phyloP scores from a whole-genome alignment of 2,888 invertebrate species.

The Diadromus collaris region DNA sequence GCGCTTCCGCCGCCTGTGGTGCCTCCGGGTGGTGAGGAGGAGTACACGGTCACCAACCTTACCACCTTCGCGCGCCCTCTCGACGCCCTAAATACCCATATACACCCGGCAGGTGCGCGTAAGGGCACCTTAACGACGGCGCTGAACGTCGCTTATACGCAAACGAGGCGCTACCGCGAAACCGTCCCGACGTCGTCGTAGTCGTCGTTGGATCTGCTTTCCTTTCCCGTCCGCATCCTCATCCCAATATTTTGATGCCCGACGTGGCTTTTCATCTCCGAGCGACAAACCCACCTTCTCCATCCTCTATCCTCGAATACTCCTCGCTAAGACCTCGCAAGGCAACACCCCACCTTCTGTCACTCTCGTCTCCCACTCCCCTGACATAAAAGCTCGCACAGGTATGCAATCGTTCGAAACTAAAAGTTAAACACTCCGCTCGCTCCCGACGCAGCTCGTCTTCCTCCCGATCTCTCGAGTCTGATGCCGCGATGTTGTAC shows the following conservation, averaged over 20 bases:
- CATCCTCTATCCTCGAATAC: background rate
- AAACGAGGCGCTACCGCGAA: constrained; percentile 65
- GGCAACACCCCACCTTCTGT: background rate
- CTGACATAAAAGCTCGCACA: background rate
- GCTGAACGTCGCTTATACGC: constrained; percentile 62
- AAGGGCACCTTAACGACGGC: constrained; percentile 55
- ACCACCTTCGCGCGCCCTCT: constrained; percentile 32
- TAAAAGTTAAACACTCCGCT: constrained; percentile 36
- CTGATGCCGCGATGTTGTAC: constrained; percentile 45
- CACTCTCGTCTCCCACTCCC: background rate
- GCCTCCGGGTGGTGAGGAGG: background rate
- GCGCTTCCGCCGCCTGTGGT: constrained; percentile 33
- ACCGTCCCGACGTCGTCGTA: constrained; percentile 36
- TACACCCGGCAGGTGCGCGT: constrained; percentile 55
- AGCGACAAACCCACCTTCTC: constrained; percentile 4
- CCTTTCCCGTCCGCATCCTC: constrained; percentile 16
- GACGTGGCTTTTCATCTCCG: background rate
- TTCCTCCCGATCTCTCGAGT: constrained; percentile 3
- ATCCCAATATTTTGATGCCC: constrained; percentile 21
- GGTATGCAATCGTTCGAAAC: constrained; percentile 15
- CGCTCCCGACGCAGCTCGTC: constrained; percentile 2
- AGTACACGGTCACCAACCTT: constrained; percentile 40
- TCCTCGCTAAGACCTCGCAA: background rate
- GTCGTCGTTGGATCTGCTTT: constrained; percentile 31
- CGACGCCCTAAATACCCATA: constrained; percentile 53